Evolutionary conservation across 2,888 invertebrate species (phyloP).

Genomic region (Ochropleura leucogaster): DNA sequence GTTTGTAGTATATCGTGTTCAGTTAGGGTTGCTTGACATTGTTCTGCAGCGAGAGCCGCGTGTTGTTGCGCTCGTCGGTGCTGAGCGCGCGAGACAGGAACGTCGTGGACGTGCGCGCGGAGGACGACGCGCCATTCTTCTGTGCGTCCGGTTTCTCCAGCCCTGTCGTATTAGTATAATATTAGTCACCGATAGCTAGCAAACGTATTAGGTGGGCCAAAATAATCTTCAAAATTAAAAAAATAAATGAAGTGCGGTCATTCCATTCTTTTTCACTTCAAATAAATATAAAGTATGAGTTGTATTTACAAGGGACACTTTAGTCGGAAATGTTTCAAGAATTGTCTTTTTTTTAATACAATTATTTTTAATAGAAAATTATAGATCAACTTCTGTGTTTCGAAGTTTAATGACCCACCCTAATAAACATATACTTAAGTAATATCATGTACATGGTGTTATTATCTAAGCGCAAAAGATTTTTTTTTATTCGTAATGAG

Average conservation of each 20-base stretch:
- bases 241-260: background rate
- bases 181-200: conserved; percentile 72
- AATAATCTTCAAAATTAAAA: conserved; percentile 15
- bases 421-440: conserved; percentile 10
- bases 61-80: conserved; percentile 81
- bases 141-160: conserved; percentile 84
- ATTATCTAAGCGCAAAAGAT: background rate
- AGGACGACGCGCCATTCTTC: conserved; percentile 83
- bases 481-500: background rate
- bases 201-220: conserved; percentile 27
- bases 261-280: background rate
- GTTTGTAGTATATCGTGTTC: background rate
- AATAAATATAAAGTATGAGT: background rate
- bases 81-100: conserved; percentile 87
- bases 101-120: conserved; percentile 85
- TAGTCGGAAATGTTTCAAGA: background rate
- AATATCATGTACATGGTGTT: conserved; percentile 45
- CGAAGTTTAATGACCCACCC: conserved; percentile 39
- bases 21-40: conserved; percentile 75
- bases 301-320: conserved; percentile 9
- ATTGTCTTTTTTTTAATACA: background rate
- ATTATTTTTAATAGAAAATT: background rate
- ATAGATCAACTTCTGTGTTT: background rate
- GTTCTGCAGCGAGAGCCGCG: conserved; percentile 78
- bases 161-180: conserved; percentile 83